A percentile compares a stretch with the other conserved stretches of the same genome.
phyloP scores from a whole-genome alignment of 2,113 vertebrate species.

The Takifugu flavidus region DNA sequence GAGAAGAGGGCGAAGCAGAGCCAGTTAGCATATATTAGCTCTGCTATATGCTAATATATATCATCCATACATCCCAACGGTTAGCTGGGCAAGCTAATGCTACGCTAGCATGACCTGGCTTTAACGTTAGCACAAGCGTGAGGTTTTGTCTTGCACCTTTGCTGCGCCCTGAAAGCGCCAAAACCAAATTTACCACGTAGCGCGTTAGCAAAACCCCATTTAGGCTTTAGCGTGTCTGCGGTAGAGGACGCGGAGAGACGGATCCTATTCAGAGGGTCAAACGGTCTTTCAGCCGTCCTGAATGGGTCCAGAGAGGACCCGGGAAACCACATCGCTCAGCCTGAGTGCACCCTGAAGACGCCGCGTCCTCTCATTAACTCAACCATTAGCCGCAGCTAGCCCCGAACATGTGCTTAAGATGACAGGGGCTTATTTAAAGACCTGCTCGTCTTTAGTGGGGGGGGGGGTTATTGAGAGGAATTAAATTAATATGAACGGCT shows the following conservation, averaged over 20 bases:
- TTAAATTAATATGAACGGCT: background rate
- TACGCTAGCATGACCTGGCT: background rate
- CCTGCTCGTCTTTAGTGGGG: conserved; percentile 31
- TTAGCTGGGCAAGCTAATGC: too few relatives aligned
- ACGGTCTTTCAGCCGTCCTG: conserved; percentile 18
- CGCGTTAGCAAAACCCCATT: too few relatives aligned
- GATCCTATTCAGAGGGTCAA: conserved; percentile 23
- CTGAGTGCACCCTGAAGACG: conserved; percentile 32
- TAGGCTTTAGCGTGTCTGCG: background rate
- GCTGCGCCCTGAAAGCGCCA: too few relatives aligned
- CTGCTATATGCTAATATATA: too few relatives aligned
- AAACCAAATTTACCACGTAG: background rate
- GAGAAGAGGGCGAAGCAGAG: background rate
- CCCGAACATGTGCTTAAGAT: conserved; percentile 7
- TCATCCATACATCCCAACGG: too few relatives aligned
- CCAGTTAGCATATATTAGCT: too few relatives aligned
- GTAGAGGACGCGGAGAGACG: background rate
- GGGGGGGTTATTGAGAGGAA: background rate
- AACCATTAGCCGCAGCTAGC: conserved; percentile 18
- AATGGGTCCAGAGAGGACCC: conserved; percentile 28
- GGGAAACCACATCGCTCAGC: conserved; percentile 37
- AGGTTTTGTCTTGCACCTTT: too few relatives aligned
- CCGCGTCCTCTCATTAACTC: conserved; percentile 10
- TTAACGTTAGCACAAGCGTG: background rate
- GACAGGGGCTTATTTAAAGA: background rate